Conservation (phyloP, 2,797 vertebrate genomes). For the Toxotes lorentzi region DNA sequence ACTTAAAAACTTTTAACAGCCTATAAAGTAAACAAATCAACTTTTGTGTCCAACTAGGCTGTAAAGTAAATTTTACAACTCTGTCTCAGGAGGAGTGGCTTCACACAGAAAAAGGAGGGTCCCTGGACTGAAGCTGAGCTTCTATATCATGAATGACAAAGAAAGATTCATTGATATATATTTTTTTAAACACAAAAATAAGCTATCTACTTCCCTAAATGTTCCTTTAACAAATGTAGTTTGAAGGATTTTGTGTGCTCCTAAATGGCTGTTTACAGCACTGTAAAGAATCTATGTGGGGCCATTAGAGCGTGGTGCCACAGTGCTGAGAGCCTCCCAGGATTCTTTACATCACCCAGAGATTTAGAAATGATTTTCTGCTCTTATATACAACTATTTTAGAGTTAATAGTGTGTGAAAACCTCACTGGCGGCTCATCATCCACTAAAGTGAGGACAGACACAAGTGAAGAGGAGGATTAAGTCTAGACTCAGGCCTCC, state of each 20-base stretch:
- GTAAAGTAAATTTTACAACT: constrained; percentile 47
- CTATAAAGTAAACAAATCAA: constrained; percentile 50
- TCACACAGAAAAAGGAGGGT: constrained; percentile 6
- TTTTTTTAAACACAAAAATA: neutral
- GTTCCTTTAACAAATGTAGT: constrained; percentile 14
- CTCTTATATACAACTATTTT: constrained; percentile 39
- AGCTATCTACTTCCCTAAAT: neutral
- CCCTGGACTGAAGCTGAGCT: constrained; percentile 10
- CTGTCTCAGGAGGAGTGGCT: constrained; percentile 32
- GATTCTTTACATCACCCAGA: constrained; percentile 43
- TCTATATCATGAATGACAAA: constrained; percentile 27
- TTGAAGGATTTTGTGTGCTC: constrained; percentile 16
- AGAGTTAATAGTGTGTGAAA: constrained; percentile 66
- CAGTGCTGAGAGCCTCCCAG: constrained; percentile 30
- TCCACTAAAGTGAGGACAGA: constrained; percentile 65
- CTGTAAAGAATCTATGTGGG: constrained; percentile 31
- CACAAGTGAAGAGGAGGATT: constrained; percentile 73
- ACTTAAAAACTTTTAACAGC: constrained; percentile 46
- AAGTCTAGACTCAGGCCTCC: constrained; percentile 70
- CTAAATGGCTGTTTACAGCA: constrained; percentile 41
- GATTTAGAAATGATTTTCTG: constrained; percentile 57
- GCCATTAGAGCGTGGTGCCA: constrained; percentile 25
- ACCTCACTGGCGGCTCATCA: constrained; percentile 60
- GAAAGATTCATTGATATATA: neutral
- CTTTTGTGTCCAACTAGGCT: constrained; percentile 26